phyloP scores from a whole-genome alignment of 2,113 vertebrate genomes.

The Thermophis baileyi region DNA sequence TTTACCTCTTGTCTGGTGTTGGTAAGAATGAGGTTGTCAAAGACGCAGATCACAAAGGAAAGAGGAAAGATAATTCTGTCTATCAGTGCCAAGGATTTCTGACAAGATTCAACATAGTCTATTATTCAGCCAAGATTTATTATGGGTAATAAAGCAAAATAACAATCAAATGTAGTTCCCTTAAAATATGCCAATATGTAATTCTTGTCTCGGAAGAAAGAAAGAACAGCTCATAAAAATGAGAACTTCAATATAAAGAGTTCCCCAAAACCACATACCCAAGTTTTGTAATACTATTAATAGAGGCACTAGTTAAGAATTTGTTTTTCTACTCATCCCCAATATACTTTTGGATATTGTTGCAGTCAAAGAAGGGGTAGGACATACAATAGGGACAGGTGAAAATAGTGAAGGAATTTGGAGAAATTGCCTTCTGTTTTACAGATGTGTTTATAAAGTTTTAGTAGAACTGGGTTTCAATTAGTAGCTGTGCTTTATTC shows the following conservation, averaged over 20 bases:
- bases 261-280: neutral
- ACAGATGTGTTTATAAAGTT: neutral
- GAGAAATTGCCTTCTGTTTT: neutral
- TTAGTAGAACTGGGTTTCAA: neutral
- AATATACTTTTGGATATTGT: neutral
- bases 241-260: neutral
- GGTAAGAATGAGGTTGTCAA: neutral
- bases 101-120: neutral
- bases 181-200: neutral
- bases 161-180: neutral
- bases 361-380: neutral
- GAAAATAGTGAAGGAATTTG: neutral
- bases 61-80: neutral
- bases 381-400: neutral
- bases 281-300: neutral
- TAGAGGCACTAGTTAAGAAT: neutral
- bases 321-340: neutral
- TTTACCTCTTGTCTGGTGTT: neutral
- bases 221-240: neutral
- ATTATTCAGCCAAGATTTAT: too few relatives aligned
- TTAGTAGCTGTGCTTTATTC: neutral
- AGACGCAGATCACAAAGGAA: neutral
- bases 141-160: neutral
- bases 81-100: neutral
- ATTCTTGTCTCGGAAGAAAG: neutral